Evolutionary conservation across 2,113 vertebrate species (phyloP).

Genomic region (Periophthalmus modestus): DNA sequence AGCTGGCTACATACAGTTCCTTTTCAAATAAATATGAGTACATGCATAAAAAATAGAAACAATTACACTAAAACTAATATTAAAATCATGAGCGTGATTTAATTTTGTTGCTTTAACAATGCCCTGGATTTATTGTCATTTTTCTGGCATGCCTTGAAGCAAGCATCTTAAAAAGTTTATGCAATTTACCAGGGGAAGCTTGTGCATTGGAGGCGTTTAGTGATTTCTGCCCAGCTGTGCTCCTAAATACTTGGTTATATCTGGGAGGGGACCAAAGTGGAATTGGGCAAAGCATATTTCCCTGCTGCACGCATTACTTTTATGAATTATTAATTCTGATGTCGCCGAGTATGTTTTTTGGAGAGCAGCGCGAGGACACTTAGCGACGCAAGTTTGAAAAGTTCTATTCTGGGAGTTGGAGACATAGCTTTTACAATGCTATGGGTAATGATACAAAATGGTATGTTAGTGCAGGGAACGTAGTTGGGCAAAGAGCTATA

Average conservation of each 20-base stretch:
- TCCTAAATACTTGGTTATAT: conserved; percentile 24
- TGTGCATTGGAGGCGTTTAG: neutral
- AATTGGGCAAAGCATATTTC: conserved; percentile 35
- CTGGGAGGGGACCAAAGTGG: conserved; percentile 17
- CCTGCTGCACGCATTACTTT: conserved; percentile 38
- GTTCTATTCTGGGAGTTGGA: neutral
- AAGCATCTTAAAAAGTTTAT: neutral
- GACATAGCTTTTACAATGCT: neutral
- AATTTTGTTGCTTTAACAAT: neutral
- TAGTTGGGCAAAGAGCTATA: neutral
- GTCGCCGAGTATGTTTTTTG: conserved; percentile 48
- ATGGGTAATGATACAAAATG: neutral
- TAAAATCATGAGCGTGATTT: neutral
- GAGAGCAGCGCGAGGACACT: conserved; percentile 23
- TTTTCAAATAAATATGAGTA: neutral
- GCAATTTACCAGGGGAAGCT: neutral
- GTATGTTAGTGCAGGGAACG: too few relatives aligned
- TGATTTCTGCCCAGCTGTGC: conserved; percentile 24
- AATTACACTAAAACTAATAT: too few relatives aligned
- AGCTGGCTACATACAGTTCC: too few relatives aligned
- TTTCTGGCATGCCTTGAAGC: neutral
- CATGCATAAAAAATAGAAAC: too few relatives aligned
- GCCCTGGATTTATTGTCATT: neutral
- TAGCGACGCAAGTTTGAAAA: neutral
- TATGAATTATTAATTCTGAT: conserved; percentile 62